A percentile compares a stretch with the other conserved stretches of the same genome.
These are phyloP conservation scores for Mus minutoides DNA, from an alignment of 2,797 vertebrate species.

Conservation along the genomic window DNA sequence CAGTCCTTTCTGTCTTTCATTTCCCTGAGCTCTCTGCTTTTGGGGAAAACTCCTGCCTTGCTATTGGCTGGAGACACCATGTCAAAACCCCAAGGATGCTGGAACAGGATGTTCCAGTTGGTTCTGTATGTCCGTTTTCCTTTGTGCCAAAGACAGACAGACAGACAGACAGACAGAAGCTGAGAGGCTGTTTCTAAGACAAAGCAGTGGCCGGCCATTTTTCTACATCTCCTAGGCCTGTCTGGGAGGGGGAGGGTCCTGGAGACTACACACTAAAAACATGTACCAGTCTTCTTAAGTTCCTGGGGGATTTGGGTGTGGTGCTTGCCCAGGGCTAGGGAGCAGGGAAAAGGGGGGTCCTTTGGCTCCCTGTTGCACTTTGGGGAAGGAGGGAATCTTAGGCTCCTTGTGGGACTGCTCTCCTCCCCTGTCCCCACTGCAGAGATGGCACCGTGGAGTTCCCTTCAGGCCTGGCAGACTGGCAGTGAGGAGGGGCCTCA, in stretches of 20 bases:
- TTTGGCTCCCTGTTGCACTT: slow-evolving; percentile 77
- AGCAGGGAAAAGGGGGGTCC: slow-evolving; percentile 50
- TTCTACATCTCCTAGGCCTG: background rate
- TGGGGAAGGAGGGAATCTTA: slow-evolving; percentile 63
- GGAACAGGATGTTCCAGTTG: background rate
- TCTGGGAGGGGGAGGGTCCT: background rate
- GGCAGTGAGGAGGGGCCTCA: slow-evolving; percentile 79
- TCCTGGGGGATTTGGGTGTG: slow-evolving; percentile 8
- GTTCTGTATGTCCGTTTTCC: slow-evolving; percentile 66
- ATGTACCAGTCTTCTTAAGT: background rate
- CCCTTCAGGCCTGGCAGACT: slow-evolving; percentile 79
- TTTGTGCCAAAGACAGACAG: slow-evolving; percentile 81
- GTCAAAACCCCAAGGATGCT: slow-evolving; percentile 50
- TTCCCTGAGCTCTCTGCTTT: slow-evolving; percentile 5
- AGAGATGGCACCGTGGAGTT: slow-evolving; percentile 45
- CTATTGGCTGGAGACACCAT: slow-evolving; percentile 43
- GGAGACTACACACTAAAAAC: slow-evolving; percentile 37
- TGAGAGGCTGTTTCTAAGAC: slow-evolving; percentile 59
- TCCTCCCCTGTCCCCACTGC: slow-evolving; percentile 56
- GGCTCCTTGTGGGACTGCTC: background rate
- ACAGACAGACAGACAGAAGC: slow-evolving; percentile 72
- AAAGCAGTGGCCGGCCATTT: slow-evolving; percentile 47
- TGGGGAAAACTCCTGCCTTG: slow-evolving; percentile 16
- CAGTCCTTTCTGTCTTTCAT: background rate
- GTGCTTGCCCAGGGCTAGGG: slow-evolving; percentile 61